Evolutionary conservation across 1,140 invertebrate species (phyloP), one percentile per base, ranked within the genome.

Genomic region (Heliconius eleuchia): DNA sequence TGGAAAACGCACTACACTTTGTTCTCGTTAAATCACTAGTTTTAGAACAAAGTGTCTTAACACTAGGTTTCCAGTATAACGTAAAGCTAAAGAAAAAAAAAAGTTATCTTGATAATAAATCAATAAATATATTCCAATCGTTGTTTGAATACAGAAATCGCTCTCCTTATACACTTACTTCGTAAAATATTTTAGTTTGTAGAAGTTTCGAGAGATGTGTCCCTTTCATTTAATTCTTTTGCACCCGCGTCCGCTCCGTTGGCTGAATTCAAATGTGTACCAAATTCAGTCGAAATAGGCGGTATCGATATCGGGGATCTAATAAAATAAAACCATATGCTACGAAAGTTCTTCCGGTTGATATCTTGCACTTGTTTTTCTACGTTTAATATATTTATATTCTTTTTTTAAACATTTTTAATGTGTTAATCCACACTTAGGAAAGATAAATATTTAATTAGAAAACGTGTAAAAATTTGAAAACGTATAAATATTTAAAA

Each of bases 221-320:
- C 39, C 72, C 57, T 81, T 78, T n/a, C 23, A 37, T 76, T 80
- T 80, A 77, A 79, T 79, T 82, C 73, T 66, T 55, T 72, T 37
- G 46, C 57, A 77, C 27, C 39, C 73, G 73, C 71, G 76, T 74
- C 52, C 23, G 11, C 60, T 77, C n/a, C 80, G 84, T 80, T 81
- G 57, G 70, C 79, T 79, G 84, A 83, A 82, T 83, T 82, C 79
- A 83, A 83, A 83, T 85, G 82, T 82, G 73, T 78, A 57, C 77
- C 27, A 75, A 80, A 74, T 83, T 79, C 74, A 81, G 34, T 73
- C 71, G 76, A 60, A 74, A 74, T 73, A 71, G 80, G 70, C 50
- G 73, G 72, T 77, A 77, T 77, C 74, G 75, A 42, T 77, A n/a
- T 11, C 34, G 30, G 39, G 74, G 50, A 57, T 74, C 74, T 78